Evolutionary conservation across 2,797 vertebrate species (phyloP).

Genomic region (Myripristis jacobus): DNA sequence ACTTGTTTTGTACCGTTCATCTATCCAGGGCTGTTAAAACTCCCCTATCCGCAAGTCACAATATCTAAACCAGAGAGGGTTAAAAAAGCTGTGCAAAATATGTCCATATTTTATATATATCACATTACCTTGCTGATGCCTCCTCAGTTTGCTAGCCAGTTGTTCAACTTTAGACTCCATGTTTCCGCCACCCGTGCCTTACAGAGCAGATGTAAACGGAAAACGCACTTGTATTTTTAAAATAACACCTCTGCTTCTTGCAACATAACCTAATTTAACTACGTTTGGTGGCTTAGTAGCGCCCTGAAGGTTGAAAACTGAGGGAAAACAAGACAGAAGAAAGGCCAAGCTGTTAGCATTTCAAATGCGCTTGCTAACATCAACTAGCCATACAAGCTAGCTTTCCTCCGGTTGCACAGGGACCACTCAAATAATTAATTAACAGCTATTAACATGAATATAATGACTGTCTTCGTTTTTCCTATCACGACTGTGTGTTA

Average conservation of each 20-base stretch:
- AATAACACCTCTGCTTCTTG: no score
- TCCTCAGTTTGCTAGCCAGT: constrained; percentile 56
- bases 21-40: no score
- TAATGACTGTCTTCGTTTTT: neutral
- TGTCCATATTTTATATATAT: no score
- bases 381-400: neutral
- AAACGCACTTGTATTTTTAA: no score
- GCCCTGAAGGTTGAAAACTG: constrained; percentile 48
- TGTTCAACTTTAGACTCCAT: constrained; percentile 55
- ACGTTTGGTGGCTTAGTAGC: neutral
- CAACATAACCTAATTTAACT: constrained; percentile 33
- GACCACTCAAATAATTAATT: no score
- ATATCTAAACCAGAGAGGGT: no score
- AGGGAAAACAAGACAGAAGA: neutral
- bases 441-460: no score
- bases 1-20: neutral
- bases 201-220: neutral
- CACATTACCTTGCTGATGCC: constrained; percentile 67
- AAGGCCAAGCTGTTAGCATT: neutral
- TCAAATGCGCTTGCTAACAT: neutral
- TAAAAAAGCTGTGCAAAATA: no score
- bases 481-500: no score
- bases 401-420: no score
- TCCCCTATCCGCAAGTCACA: no score
- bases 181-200: constrained; percentile 24